These are phyloP conservation scores for Artemia franciscana DNA, from an alignment of 1,140 invertebrate genomes.

Conservation along the genomic window DNA sequence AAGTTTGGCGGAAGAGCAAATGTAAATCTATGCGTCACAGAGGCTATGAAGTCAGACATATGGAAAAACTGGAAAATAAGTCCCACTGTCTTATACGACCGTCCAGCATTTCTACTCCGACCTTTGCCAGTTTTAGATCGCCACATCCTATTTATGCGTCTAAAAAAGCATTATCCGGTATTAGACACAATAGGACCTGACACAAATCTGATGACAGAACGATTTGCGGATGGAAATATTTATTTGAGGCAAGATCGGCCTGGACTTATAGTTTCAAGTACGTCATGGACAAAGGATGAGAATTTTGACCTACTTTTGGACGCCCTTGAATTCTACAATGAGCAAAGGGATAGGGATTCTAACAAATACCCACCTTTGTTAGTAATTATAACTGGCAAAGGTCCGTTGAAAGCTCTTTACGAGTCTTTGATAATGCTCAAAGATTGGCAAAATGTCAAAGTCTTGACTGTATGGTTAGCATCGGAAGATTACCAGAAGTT, in stretches of 20 bases:
- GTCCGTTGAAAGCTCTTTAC: constrained; percentile 74
- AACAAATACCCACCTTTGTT: constrained; percentile 42
- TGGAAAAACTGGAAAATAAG: constrained; percentile 54
- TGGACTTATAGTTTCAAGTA: constrained; percentile 74
- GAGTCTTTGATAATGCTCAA: constrained; percentile 29
- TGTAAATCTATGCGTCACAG: constrained; percentile 75
- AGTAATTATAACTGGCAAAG: constrained; percentile 87
- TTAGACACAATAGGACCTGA: constrained; percentile 22
- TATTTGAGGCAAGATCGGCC: constrained; percentile 34
- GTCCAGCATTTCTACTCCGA: constrained; percentile 51
- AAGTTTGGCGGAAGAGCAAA: constrained; percentile 53
- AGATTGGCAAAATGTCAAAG: constrained; percentile 47
- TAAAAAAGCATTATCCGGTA: constrained; percentile 33
- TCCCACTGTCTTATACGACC: constrained; percentile 62
- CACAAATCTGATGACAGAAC: constrained; percentile 40
- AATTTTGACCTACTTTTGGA: constrained; percentile 73
- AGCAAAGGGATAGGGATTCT: constrained; percentile 19
- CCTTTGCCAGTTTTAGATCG: constrained; percentile 42
- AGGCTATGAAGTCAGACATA: constrained; percentile 77
- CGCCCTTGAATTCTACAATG: constrained; percentile 43
- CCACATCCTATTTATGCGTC: constrained; percentile 45
- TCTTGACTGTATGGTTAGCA: constrained; percentile 80
- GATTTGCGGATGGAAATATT: constrained; percentile 25
- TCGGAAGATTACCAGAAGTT: constrained; percentile 67
- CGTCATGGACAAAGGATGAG: constrained; percentile 98